Evolutionary conservation across 2,113 vertebrate species (phyloP).

Genomic region (Verasper variegatus): DNA sequence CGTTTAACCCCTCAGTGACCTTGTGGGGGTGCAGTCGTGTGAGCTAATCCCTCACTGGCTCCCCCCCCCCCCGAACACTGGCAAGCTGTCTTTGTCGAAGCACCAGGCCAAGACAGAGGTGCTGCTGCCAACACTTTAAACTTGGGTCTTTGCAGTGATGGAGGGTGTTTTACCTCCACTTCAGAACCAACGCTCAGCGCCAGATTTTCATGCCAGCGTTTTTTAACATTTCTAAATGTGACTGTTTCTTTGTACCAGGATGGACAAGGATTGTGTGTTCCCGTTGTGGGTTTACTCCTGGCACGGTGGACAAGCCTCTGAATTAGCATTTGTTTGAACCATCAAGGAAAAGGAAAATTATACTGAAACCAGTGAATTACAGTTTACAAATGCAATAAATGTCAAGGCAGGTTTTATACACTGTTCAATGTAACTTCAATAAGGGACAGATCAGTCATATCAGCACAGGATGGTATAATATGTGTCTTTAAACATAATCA

Average conservation of each 20-base stretch:
- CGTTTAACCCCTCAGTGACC: too few species aligned
- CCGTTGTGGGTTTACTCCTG: slow-evolving; percentile 35
- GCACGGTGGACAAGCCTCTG: slow-evolving; percentile 25
- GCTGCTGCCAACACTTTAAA: slow-evolving; percentile 21
- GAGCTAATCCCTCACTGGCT: slow-evolving; percentile 12
- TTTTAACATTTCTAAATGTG: slow-evolving; percentile 20
- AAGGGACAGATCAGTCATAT: too few species aligned
- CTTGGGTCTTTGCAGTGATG: slow-evolving; percentile 19
- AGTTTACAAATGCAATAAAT: background rate
- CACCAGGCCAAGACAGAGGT: background rate
- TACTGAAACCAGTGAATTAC: background rate
- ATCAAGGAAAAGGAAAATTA: slow-evolving; percentile 12
- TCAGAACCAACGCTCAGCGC: slow-evolving; percentile 7
- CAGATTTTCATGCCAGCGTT: slow-evolving; percentile 31
- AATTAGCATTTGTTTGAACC: slow-evolving; percentile 5
- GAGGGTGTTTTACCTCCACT: slow-evolving; percentile 29
- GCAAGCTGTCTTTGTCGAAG: background rate
- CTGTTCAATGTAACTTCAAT: too few species aligned
- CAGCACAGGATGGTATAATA: too few species aligned
- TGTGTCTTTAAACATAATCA: too few species aligned
- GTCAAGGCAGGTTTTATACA: too few species aligned
- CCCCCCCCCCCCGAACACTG: slow-evolving; percentile 12
- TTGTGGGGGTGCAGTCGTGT: background rate
- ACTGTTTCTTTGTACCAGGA: slow-evolving; percentile 21
- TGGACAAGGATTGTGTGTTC: slow-evolving; percentile 12